These are phyloP conservation scores for Indicator maculatus DNA, from an alignment of 2,113 vertebrate genomes.

Conservation along the genomic window DNA sequence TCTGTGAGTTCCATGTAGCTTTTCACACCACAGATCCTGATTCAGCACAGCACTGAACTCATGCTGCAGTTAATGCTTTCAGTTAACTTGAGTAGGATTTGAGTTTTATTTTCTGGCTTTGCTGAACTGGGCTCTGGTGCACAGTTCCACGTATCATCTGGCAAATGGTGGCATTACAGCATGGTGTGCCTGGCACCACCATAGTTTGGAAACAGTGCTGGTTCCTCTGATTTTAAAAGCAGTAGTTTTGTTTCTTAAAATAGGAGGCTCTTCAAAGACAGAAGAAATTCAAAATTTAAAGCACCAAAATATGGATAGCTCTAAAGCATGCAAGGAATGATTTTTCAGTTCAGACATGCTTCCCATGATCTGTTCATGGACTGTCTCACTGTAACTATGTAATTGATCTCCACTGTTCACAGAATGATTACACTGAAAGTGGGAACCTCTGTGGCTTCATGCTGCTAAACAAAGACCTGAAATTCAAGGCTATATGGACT, in stretches of 20 bases:
- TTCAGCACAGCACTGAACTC: neutral
- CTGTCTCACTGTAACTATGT: neutral
- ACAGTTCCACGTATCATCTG: neutral
- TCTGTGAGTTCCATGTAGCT: neutral
- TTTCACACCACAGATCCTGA: neutral
- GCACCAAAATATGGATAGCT: neutral
- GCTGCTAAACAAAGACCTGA: constrained; percentile 79
- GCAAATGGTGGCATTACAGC: neutral
- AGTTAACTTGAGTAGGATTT: neutral
- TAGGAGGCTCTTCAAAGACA: neutral
- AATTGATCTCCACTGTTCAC: neutral
- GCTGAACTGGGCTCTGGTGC: neutral
- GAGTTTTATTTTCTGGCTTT: neutral
- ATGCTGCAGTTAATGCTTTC: neutral
- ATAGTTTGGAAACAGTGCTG: neutral
- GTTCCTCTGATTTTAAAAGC: neutral
- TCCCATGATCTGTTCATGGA: neutral
- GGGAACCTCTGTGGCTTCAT: constrained; percentile 82
- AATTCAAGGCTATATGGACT: constrained; percentile 77
- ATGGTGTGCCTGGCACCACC: neutral
- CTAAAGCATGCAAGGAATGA: neutral
- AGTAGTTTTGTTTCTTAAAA: neutral
- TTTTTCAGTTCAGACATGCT: neutral
- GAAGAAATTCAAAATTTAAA: neutral
- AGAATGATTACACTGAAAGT: constrained; percentile 80